Base-by-base conservation (phyloP, 2,888 invertebrate genomes). In the Caradrina kadenii region DNA sequence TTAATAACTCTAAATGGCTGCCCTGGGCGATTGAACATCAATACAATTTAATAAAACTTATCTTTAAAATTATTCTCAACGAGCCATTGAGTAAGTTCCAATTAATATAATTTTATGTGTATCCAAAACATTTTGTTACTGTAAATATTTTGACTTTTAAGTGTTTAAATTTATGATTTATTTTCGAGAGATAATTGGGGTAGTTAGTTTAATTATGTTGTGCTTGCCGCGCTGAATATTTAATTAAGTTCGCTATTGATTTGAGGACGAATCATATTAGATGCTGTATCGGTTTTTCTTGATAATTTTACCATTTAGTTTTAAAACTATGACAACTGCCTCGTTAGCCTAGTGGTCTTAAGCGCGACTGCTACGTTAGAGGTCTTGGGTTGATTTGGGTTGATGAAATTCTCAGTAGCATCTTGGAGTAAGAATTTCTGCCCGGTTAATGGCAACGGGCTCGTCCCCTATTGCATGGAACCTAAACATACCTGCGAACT, bases 151-250 rank as follows among this genome's bases (percentile, higher is more conserved):
- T 35, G 35, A 17, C 13, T 45, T 63, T 63, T 53, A 17, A 26
- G 5, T 48, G 1, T n/a, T 31, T 31, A n/a, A n/a, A 52, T 52
- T 60, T 49, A 19, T 48, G n/a, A 74, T 54, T 17, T 17, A 22
- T 49, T 49, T 17, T 26, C 8, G 35, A 21, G 17, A 15, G 19
- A 48, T 49, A 15, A 22, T 10, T 26, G 2, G 6, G 11, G 0
- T 15, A 48, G 45, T 56, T 22, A 22, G 1, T 35, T 31, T 39
- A 19, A 21, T 21, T 48, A n/a, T 15, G 26, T n/a, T 26, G 22
- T 55, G 19, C 55, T 71, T 39, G 15, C n/a, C n/a, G n/a, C n/a
- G n/a, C n/a, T n/a, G n/a, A 45, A 66, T n/a, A n/a, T 19, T 75
- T 56, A 39, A 39, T 56, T 48, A 10, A 49, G 13, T 58, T 48